Conservation (phyloP, 2,797 vertebrate species). For the Epinephelus coioides region DNA sequence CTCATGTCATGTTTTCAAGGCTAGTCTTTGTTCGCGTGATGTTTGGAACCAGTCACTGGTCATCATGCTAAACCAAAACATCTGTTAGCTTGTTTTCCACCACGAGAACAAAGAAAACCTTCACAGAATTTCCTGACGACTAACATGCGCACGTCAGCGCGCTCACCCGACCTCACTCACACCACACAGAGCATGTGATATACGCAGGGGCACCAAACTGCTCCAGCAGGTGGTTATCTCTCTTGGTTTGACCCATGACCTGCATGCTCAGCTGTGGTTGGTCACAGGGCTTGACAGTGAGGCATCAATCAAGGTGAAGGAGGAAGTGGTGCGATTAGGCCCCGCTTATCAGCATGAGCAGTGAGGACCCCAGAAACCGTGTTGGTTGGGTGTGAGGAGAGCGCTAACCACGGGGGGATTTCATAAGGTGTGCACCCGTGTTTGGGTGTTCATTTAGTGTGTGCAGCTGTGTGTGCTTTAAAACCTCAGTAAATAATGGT, state of each 20-base stretch:
- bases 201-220: constrained; percentile 28
- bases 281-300: constrained; percentile 60
- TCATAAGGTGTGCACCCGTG: neutral
- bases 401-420: constrained; percentile 1
- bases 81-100: constrained; percentile 65
- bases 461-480: neutral
- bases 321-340: constrained; percentile 69
- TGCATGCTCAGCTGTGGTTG: constrained; percentile 60
- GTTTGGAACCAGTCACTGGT: constrained; percentile 36
- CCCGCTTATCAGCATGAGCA: constrained; percentile 73
- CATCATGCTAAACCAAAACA: constrained; percentile 55
- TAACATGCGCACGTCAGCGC: constrained; percentile 37
- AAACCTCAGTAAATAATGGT: neutral
- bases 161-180: constrained; percentile 14
- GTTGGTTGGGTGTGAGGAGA: constrained; percentile 7
- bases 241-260: constrained; percentile 74
- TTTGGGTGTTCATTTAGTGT: neutral
- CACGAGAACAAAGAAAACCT: constrained; percentile 55
- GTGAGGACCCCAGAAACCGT: constrained; percentile 22
- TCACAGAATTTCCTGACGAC: constrained; percentile 60
- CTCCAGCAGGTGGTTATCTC: constrained; percentile 83
- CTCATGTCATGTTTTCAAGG: constrained; percentile 34
- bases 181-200: constrained; percentile 48
- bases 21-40: constrained; percentile 24
- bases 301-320: constrained; percentile 73